Evolutionary conservation across 2,797 vertebrate species (phyloP).

Genomic region (Pangasius djambal): DNA sequence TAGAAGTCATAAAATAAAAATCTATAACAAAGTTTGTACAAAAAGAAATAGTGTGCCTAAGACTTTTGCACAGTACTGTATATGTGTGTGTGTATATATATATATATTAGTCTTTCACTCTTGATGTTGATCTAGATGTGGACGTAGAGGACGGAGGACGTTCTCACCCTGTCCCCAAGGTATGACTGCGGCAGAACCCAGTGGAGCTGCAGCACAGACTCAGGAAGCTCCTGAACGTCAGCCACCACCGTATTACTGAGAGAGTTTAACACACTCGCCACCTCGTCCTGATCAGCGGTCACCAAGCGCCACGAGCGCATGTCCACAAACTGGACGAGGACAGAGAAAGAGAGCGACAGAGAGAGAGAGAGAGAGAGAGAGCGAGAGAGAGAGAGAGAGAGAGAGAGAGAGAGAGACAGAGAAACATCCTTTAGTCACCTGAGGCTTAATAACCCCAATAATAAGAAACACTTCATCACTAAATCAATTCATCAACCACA

Average conservation of each 20-base stretch:
- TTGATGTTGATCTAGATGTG: not conserved
- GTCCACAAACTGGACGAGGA: conserved; percentile 80
- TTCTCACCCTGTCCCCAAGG: conserved; percentile 86
- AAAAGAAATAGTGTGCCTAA: no score
- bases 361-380: not conserved
- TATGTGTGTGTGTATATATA: not conserved
- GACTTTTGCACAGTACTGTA: no score
- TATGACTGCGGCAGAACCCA: conserved; percentile 89
- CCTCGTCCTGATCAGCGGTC: conserved; percentile 69
- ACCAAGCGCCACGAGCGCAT: conserved; percentile 88
- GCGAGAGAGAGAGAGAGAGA: not conserved
- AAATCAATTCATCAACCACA: not conserved
- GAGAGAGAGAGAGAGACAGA: not conserved
- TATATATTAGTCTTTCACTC: no score
- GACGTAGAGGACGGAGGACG: no score
- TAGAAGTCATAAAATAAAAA: no score
- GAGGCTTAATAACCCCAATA: not conserved
- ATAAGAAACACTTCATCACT: not conserved
- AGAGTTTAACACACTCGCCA: conserved; percentile 84
- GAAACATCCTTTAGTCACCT: not conserved
- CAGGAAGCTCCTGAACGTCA: conserved; percentile 88
- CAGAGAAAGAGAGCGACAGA: not conserved
- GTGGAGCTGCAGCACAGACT: conserved; percentile 75
- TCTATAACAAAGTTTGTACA: no score
- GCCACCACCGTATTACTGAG: conserved; percentile 87